Evolutionary conservation across 1,140 invertebrate genomes (phyloP), one percentile per base, ranked within the genome.

Genomic region (Drosophila mayri): DNA sequence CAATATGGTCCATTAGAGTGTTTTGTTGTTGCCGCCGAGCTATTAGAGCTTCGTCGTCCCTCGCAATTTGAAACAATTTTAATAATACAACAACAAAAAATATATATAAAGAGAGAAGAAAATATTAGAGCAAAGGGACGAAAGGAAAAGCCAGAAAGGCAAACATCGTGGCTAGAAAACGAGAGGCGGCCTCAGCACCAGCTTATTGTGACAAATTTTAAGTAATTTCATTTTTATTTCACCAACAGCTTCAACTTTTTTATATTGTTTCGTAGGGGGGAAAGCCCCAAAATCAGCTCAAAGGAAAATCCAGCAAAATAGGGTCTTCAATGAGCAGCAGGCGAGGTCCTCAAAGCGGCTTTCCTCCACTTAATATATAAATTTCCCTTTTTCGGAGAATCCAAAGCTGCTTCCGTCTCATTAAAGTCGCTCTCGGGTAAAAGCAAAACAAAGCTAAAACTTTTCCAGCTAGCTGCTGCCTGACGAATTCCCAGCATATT

Each of bases 131-230:
- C 14, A 61, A 73, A 18, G 32, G 47, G 52, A 37, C 52, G 52
- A 54, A 54, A 40, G 20, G 44, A 41, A 58, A 70, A 79, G 54
- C 65, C 61, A 67, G 62, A 76, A 84, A 66, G 76, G 76, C 76
- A 83, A 79, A 80, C 58, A 80, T 74, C 63, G 60, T 59, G 55
- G 64, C 62, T 59, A 58, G 50, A 55, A 74, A 44, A 38, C 14
- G 20, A 22, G 37, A 43, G 40, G 35, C n/a, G 32, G 30, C 37
- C 40, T n/a, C 54, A 16, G 64, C 55, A 61, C 55, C 73, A 54
- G 85, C 85, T 81, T 90, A 88, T 88, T 88, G 85, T 88, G 85
- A 88, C 85, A 88, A 88, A 88, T 88, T 90, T 88, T 85, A 90
- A 90, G 81, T 90, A 88, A 88, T 88, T 88, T 88, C 66, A 81